Percentiles rank a stretch among this genome's conserved stretches.
These are phyloP conservation scores for Tortricodes alternella DNA, from an alignment of 2,888 invertebrate genomes.

Conservation along the genomic window DNA sequence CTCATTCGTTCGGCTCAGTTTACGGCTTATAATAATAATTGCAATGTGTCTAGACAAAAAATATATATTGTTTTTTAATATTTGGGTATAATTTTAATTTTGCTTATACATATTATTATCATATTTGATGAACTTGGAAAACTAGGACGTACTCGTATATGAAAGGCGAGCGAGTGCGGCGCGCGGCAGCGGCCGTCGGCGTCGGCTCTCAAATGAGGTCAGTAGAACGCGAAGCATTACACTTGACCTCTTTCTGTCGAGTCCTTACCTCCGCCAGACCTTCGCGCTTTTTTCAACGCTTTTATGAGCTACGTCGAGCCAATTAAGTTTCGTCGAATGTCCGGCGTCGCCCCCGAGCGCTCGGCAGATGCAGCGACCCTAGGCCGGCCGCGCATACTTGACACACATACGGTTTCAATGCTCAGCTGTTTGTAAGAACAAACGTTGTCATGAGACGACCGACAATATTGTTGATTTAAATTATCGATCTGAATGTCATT, in stretches of 20 bases:
- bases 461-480: slow-evolving; percentile 34
- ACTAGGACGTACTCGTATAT: slow-evolving; percentile 69
- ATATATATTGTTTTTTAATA: background rate
- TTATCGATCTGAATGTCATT: slow-evolving; percentile 27
- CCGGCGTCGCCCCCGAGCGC: slow-evolving; percentile 57
- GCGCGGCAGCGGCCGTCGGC: slow-evolving; percentile 53
- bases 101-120: slow-evolving; percentile 25
- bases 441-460: slow-evolving; percentile 34
- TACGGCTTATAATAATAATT: background rate
- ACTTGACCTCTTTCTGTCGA: slow-evolving; percentile 81
- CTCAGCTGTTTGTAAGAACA: slow-evolving; percentile 36
- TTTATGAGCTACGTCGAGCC: slow-evolving; percentile 80
- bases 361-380: slow-evolving; percentile 57
- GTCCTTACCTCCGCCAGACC: slow-evolving; percentile 82
- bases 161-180: slow-evolving; percentile 66
- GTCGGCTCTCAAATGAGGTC: slow-evolving; percentile 75
- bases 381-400: slow-evolving; percentile 61
- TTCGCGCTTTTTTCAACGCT: slow-evolving; percentile 81
- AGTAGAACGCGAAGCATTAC: slow-evolving; percentile 80
- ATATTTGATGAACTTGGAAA: slow-evolving; percentile 52
- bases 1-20: too few species aligned
- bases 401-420: slow-evolving; percentile 75
- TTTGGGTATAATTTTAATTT: background rate
- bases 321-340: slow-evolving; percentile 74
- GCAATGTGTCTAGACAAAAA: too few species aligned